Base-by-base conservation (phyloP, 2,797 vertebrate species). In the Danio jaintianensis region DNA sequence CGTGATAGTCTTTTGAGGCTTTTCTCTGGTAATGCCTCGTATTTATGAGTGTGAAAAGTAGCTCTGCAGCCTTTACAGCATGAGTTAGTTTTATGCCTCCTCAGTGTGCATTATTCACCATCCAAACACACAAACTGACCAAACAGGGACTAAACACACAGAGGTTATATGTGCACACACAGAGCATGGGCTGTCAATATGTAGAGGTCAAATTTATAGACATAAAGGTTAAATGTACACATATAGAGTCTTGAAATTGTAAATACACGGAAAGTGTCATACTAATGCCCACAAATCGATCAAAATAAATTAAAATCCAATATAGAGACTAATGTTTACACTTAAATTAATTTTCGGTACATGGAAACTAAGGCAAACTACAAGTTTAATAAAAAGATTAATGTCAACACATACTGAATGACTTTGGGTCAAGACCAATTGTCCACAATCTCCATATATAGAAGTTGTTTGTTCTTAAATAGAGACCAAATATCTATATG, bases 1-100 rank as follows among this genome's bases (percentile, higher is more conserved):
- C 10, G 36, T 81, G 63, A 79, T 85, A 20, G 45, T 75, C 64
- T 75, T 59, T 70, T 61, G 55, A 48, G 56, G 36, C 53, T 50
- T 67, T 47, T 55, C 10, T 47, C 40, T 71, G 7, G 38, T 69
- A 74, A 81, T 84, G 75, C 59, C 2, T 62, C n/a, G 4, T 56
- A 48, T 73, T 74, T 73, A n/a, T 71, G 43, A 59, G 36, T 70
- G 10, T 64, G 13, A 75, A 36, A 20, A 62, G 72, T 29, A 50
- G 22, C 42, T 59, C 12, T 11, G 16, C 29, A 36, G 18, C 50
- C 64, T 74, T 80, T 80, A 62, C 56, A 76, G 76, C 38, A 45
- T 8, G 50, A 42, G 38, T 67, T 72, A 38, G 45, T 47, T 55
- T 38, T 40, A 69, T 22, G 15, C 12, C 52, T 59, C 56, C 69